phyloP scores from a whole-genome alignment of 2,797 vertebrate genomes.

The Pogoniulus pusillus region DNA sequence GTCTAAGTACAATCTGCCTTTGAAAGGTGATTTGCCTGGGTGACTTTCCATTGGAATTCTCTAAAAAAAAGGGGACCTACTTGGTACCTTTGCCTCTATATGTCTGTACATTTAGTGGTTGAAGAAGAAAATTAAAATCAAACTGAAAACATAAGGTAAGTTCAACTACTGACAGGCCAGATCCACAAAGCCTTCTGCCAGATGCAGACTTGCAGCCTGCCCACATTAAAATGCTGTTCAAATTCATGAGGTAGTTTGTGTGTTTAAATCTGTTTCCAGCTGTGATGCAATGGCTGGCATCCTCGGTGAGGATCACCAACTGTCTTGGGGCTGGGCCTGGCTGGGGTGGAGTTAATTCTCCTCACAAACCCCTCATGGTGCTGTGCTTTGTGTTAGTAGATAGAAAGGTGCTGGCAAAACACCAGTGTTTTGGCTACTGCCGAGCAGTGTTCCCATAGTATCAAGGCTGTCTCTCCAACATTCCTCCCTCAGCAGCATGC shows the following conservation, averaged over 20 bases:
- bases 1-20: not conserved
- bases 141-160: not conserved
- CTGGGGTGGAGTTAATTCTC: no score
- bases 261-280: not conserved
- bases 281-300: not conserved
- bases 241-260: not conserved
- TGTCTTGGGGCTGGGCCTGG: no score
- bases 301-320: not conserved
- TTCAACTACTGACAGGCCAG: not conserved
- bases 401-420: not conserved
- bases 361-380: accelerated
- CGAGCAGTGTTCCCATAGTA: not conserved
- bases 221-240: not conserved
- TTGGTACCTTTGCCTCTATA: not conserved
- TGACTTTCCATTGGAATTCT: not conserved
- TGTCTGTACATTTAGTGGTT: not conserved
- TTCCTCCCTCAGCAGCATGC: no score
- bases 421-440: not conserved
- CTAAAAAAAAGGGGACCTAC: not conserved
- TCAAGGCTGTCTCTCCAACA: not conserved
- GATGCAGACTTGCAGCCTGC: no score
- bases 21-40: not conserved
- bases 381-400: not conserved
- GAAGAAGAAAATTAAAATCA: not conserved
- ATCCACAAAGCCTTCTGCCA: not conserved